A percentile compares a stretch with the other conserved stretches of the same genome.
phyloP scores from a whole-genome alignment of 2,888 invertebrate genomes.

The Dendrolimus houi region DNA sequence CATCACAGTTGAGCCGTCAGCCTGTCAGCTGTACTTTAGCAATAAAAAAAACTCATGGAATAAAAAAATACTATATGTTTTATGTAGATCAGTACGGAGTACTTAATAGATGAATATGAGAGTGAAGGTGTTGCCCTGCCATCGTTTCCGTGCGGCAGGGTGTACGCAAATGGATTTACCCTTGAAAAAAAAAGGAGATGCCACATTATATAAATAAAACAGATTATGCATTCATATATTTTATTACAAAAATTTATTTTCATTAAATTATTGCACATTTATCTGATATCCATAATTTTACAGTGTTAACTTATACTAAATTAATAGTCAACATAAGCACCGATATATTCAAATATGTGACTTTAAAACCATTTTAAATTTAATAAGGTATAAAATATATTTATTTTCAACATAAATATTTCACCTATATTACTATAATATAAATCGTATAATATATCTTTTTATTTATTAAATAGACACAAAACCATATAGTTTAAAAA shows the following conservation, averaged over 20 bases:
- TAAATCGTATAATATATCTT: too few relatives aligned
- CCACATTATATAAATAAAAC: constrained; percentile 6
- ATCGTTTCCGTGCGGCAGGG: too few relatives aligned
- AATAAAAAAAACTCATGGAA: too few relatives aligned
- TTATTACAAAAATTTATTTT: constrained; percentile 44
- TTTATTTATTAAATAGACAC: too few relatives aligned
- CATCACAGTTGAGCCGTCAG: too few relatives aligned
- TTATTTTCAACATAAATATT: constrained; percentile 10
- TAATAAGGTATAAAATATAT: not conserved
- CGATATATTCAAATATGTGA: constrained; percentile 34
- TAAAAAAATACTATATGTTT: too few relatives aligned
- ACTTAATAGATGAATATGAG: not conserved
- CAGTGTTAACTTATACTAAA: constrained; percentile 29
- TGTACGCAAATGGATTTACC: too few relatives aligned
- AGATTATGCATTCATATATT: constrained; percentile 13
- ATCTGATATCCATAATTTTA: constrained; percentile 23
- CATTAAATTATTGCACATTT: constrained; percentile 49
- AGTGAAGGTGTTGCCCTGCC: constrained; percentile 2
- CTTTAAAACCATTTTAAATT: too few relatives aligned
- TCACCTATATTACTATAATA: not conserved
- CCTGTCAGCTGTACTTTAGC: too few relatives aligned
- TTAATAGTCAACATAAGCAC: constrained; percentile 62
- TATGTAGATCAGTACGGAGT: too few relatives aligned
- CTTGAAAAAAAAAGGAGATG: too few relatives aligned
- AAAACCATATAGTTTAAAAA: too few relatives aligned